phyloP scores from a whole-genome alignment of 2,888 invertebrate species.

The Drosophila trichaetosa region DNA sequence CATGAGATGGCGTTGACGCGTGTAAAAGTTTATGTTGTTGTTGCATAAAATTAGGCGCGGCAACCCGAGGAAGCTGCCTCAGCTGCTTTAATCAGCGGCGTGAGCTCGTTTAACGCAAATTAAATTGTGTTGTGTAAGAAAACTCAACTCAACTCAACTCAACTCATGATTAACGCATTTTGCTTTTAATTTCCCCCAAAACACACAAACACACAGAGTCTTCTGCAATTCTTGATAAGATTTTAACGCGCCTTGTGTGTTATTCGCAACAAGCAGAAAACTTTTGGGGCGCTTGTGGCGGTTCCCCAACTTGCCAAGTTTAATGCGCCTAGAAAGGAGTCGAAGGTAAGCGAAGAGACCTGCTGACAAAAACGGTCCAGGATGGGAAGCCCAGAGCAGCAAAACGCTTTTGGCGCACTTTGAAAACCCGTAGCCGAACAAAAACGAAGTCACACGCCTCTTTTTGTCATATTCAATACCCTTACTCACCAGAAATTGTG shows the following conservation, averaged over 20 bases:
- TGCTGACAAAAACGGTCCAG: background rate
- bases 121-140: conserved; percentile 69
- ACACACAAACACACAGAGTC: conserved; percentile 25
- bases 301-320: conserved; percentile 46
- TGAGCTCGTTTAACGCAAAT: conserved; percentile 78
- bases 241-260: conserved; percentile 74
- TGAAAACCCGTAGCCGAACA: conserved; percentile 18
- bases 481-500: conserved; percentile 10
- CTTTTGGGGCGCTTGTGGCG: conserved; percentile 56
- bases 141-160: conserved; percentile 61
- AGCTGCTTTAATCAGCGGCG: conserved; percentile 65
- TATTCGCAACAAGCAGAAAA: conserved; percentile 67
- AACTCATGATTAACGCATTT: conserved; percentile 77
- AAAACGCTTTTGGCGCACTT: conserved; percentile 52
- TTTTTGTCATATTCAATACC: conserved; percentile 23
- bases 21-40: conserved; percentile 74
- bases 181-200: conserved; percentile 72
- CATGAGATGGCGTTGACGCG: conserved; percentile 68
- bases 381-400: conserved; percentile 21
- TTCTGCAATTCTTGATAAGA: conserved; percentile 74
- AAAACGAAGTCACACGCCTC: conserved; percentile 20
- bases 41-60: conserved; percentile 66
- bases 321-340: conserved; percentile 41
- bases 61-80: conserved; percentile 34
- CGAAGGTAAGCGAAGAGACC: conserved; percentile 31